Evolutionary conservation across 2,797 vertebrate species (phyloP), one percentile per base, ranked within the genome.

Genomic region (Ctenochaetus hawaiiensis): DNA sequence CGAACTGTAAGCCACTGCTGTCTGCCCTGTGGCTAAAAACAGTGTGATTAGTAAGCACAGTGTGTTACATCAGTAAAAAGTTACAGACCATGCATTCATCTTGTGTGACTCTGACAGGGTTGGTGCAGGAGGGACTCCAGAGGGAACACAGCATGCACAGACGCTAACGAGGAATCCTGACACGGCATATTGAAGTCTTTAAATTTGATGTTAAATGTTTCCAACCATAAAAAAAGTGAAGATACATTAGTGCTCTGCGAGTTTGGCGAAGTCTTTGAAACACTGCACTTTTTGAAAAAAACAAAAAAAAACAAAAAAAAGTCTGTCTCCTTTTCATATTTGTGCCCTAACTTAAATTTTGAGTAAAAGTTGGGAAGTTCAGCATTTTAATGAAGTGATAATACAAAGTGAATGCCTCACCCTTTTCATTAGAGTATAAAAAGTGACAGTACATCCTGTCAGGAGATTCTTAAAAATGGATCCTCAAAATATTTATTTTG

Each of bases 301-400:
- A 41, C 39, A 41, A 2, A 8, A 41, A 41, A 41, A 41, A 10
- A 41, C 10, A 10, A 41, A 37, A 54, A 43, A 43, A 43, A 65
- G 11, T 12, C 6, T 11, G 6, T 45, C 20, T 75, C 1, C 51
- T 60, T 83, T 70, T 72, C 41, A 76, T 70, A 18, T 76, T 56
- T 63, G 37, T 56, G 58, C 20, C 5, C 30, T 54, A 22, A 54
- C 47, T 81, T 71, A 52, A 63, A 30, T 60, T 73, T 72, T 71
- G 43, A 77, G 65, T 66, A 39, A 20, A 78, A 81, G 80, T 61
- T 61, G 34, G 53, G 71, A 73, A 85, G 78, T 81, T 82, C 64
- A 79, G 17, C 73, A 67, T 83, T 83, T 77, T 89, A 81, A 85
- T 85, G 78, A 87, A 20, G n/a, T 64, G 47, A 69, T 45, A 67